Percentiles rank a stretch among this genome's conserved stretches.
Conservation (phyloP, 1,140 invertebrate genomes). For the Dendrolimus kikuchii region DNA sequence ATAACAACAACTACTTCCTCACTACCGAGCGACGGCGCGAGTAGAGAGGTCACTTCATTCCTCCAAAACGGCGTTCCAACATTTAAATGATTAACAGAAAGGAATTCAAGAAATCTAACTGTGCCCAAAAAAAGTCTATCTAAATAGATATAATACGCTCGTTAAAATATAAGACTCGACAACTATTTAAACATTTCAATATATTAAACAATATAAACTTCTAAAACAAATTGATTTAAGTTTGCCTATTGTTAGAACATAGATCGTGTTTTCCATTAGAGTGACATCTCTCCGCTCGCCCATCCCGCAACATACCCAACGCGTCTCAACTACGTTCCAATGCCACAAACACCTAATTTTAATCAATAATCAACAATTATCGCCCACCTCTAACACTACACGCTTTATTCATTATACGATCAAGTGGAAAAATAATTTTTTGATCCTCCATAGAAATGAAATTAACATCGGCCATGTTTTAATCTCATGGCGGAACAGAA, state of each 20-base stretch:
- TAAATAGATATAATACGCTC: no score
- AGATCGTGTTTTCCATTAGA: no score
- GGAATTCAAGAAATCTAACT: no score
- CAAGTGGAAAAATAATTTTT: slow-evolving; percentile 70
- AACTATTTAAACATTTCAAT: no score
- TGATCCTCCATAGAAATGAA: slow-evolving; percentile 60
- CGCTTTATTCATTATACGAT: slow-evolving; percentile 59
- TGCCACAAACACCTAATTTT: slow-evolving; percentile 67
- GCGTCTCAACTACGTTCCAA: slow-evolving; percentile 49
- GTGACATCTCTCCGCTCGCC: slow-evolving; percentile 7
- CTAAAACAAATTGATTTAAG: no score
- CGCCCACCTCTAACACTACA: slow-evolving; percentile 65
- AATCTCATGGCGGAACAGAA: slow-evolving; percentile 48
- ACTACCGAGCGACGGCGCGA: slow-evolving; percentile 19
- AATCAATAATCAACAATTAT: slow-evolving; percentile 71
- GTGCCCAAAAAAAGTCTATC: no score
- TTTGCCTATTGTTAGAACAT: no score
- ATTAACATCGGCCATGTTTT: slow-evolving; percentile 46
- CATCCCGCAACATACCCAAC: slow-evolving; percentile 17
- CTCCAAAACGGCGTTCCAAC: no score
- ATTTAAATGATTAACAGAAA: no score
- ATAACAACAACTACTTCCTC: slow-evolving; percentile 52
- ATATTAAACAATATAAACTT: no score
- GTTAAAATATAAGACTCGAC: no score
- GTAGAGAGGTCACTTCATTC: not conserved